Conservation (phyloP, 2,888 invertebrate genomes). For the Dryocosmus kuriphilus region DNA sequence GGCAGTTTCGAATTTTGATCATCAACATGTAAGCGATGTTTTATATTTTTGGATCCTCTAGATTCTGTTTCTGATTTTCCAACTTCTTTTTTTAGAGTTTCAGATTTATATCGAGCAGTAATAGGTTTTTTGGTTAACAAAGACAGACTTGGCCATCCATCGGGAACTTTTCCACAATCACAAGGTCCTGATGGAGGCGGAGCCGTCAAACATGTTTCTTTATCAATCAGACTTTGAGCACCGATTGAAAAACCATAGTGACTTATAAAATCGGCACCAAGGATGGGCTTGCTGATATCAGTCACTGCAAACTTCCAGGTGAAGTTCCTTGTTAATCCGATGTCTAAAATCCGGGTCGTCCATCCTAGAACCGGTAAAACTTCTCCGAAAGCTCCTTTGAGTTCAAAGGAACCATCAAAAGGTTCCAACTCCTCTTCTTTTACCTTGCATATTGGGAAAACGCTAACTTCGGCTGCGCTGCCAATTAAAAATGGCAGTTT, state of each 20-base stretch:
- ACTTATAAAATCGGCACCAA: neutral
- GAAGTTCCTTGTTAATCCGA: neutral
- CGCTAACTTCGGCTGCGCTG: neutral
- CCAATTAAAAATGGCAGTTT: no score
- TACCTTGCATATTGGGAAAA: conserved; percentile 17
- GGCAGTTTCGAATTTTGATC: no score
- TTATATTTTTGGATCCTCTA: no score
- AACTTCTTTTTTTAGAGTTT: no score
- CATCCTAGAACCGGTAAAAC: conserved; percentile 53
- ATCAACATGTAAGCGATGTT: no score
- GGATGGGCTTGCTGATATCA: conserved; percentile 6
- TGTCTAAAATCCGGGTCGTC: conserved; percentile 54
- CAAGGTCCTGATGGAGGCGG: neutral
- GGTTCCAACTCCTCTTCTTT: no score
- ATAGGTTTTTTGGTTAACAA: no score
- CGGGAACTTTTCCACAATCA: neutral
- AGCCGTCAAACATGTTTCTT: neutral
- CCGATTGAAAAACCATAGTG: neutral
- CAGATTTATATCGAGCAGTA: no score
- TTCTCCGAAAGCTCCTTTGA: neutral
- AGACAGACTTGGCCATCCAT: neutral
- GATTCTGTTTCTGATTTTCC: no score
- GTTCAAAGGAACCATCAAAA: neutral
- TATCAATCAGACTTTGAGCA: neutral
- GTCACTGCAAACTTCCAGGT: neutral